Percentiles rank a stretch among this genome's conserved stretches.
These are phyloP conservation scores for Amphiura filiformis DNA, from an alignment of 35 echinoderm and acorn worm genomes.

Conservation along the genomic window DNA sequence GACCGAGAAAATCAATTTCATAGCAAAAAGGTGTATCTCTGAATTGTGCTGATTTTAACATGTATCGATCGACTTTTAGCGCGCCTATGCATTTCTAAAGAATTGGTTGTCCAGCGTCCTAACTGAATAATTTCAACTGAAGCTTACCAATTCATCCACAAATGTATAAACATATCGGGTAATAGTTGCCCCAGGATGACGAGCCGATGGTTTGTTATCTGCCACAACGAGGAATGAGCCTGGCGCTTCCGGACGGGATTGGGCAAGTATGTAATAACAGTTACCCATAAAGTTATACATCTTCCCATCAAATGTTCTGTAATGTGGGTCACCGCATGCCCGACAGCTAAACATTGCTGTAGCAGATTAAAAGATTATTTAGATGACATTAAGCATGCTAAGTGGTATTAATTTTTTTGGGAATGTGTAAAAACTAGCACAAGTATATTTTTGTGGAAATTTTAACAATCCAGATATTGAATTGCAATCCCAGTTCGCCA, in stretches of 20 bases:
- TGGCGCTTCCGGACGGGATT: background rate
- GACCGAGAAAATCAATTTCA: too few relatives aligned
- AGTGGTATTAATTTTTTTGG: background rate
- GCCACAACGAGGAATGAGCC: background rate
- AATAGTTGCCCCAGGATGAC: background rate
- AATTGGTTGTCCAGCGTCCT: background rate
- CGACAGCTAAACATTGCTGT: background rate
- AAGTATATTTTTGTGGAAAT: background rate
- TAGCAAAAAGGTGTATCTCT: too few relatives aligned
- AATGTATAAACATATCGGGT: background rate
- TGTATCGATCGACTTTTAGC: too few relatives aligned
- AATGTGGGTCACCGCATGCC: background rate
- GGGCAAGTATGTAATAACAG: background rate
- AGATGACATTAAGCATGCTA: background rate
- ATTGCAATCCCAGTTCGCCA: background rate
- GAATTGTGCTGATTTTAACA: too few relatives aligned
- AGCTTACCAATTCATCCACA: background rate
- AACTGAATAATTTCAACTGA: background rate
- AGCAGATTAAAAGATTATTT: background rate
- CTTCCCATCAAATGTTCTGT: background rate
- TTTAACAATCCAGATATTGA: too few relatives aligned
- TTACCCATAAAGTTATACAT: background rate
- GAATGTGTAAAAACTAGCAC: background rate
- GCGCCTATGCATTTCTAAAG: background rate
- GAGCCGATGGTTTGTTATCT: background rate